Base-by-base conservation (phyloP, 2,888 invertebrate genomes). In the Luffia ferchaultella region DNA sequence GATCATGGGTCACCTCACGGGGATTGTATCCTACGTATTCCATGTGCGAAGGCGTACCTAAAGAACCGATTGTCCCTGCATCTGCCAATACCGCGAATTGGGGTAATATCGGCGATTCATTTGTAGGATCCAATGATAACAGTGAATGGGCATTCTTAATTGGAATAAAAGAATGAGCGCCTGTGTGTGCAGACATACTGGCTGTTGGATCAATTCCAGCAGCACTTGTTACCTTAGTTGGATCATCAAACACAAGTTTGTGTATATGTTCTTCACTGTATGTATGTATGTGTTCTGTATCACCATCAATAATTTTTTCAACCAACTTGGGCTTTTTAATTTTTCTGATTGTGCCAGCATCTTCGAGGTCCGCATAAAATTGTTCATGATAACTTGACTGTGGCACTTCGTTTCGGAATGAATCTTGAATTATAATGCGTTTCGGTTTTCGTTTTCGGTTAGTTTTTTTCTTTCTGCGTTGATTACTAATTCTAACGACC, bases 221-320 rank as follows among this genome's bases (percentile, higher is more conserved):
- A 12, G 72, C 56, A 7, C 64, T 62, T 16, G 64, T 58, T 1
- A 65, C 51, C 51, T 73, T 73, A 1, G 68, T 57, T 19, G 62
- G 67, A 17, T 76, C 71, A 54, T 75, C 72, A 54, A 66, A 82
- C 1, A 80, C 63, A 51, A 83, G 60, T 58, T 84, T 84, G 55
- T 84, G 84, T 50, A 85, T 74, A 48, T 85, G 84, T 57, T 85
- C 85, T 58, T 84, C 85, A 54, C 76, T 84, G 54, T 82, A 85
- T 0, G 83, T 83, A 57, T 85, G 85, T 55, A 85, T 80, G 54
- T 85, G 85, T 64, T 85, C 85, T 55, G 78, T 82, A 60, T 85
- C 76, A 52, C 84, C 84, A 53, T 85, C 84, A 55, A 85, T 70
- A 56, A 82, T 83, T 69, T 85, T 85, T 65, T 85, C 84, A 45